These are phyloP conservation scores for Colaptes auratus DNA, from an alignment of 2,113 vertebrate species.

Conservation along the genomic window DNA sequence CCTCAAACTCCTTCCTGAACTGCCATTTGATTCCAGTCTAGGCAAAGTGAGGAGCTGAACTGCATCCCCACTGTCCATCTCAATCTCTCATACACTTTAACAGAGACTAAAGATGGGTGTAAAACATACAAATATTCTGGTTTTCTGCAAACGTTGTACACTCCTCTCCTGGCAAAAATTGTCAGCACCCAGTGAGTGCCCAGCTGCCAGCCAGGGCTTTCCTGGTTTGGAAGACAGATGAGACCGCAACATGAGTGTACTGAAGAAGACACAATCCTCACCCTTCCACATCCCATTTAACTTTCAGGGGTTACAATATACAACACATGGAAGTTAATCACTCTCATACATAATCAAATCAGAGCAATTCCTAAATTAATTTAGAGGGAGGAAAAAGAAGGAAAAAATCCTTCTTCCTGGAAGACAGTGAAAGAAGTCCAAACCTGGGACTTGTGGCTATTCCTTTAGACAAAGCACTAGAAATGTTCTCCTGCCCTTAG, in stretches of 20 bases:
- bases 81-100: background rate
- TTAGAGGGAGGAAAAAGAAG: background rate
- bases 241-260: accelerated
- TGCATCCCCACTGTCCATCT: background rate
- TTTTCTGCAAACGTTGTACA: background rate
- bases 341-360: background rate
- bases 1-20: background rate
- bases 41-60: background rate
- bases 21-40: background rate
- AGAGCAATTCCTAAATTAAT: background rate
- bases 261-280: background rate
- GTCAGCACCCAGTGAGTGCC: accelerated
- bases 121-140: accelerated
- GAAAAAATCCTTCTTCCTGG: background rate
- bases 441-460: background rate
- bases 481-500: background rate
- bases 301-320: background rate
- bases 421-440: background rate
- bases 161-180: background rate
- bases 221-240: background rate
- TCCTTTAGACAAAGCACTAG: background rate
- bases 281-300: background rate
- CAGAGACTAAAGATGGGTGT: background rate
- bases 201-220: background rate
- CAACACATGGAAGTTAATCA: background rate